Evolutionary conservation across 2,113 vertebrate genomes (phyloP), one percentile per base, ranked within the genome.

Genomic region (Panthera leo): DNA sequence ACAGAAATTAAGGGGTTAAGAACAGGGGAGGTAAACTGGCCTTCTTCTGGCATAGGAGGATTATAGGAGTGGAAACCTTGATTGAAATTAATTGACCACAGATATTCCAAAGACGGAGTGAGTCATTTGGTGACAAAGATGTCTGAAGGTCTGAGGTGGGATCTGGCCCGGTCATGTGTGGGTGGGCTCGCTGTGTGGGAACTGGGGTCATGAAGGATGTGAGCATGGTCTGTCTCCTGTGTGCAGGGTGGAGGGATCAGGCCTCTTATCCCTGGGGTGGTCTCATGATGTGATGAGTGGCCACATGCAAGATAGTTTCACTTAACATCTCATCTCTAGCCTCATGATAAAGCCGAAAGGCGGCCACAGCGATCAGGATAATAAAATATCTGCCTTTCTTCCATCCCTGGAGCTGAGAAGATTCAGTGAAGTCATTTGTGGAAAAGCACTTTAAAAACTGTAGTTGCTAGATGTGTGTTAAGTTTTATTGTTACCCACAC

Each of bases 11-110:
- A 85, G 42, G 21, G 16, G 25, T 92, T 90, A 96, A 95, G 31
- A 45, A 88, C 11, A 79, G 53, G 27, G 85, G 14, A 80, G 2
- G 10, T 36, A 39, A 82, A 80, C 3, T 70, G 42, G 70, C 92
- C 95, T 86, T 83, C 71, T 96, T 96, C 83, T 91, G 31, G 48
- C 4, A 29, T 88, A 31, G 51, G 55, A 73, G 19, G 36, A 85
- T 92, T 80, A 68, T 85, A 95, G 61, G 23, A 95, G 92, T 53
- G 39, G 48, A 80, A 96, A 15, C 25, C 36, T 84, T 95, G 90
- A 87, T 82, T 94, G 80, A 65, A 95, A 63, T 91, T 95, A 90
- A 67, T 51, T 90, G 84, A 90, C 97, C 84, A 96, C 94, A 97
- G 34, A 58, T 75, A 97, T 96, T 73, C 51, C 85, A 95, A 85